Base-by-base conservation (phyloP, 1,140 invertebrate genomes). In the Aphidius gifuensis region DNA sequence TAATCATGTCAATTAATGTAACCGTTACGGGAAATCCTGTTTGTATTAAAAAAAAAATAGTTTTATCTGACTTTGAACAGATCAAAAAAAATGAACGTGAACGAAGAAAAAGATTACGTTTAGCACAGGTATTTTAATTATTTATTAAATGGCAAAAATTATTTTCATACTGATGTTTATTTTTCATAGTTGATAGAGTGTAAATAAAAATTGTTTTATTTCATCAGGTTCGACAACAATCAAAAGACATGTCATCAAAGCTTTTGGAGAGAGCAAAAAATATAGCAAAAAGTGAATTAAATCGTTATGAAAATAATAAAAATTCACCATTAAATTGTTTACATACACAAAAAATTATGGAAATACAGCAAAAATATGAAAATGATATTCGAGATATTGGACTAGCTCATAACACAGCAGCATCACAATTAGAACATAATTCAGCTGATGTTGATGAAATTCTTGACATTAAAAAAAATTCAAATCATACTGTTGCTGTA, bases 1-100 rank as follows among this genome's bases (percentile, higher is more conserved):
- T 16, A 16, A 76, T 68, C 60, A 84, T 84, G 83, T 84, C 83
- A 5, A 82, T 84, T 58, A 83, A 84, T 68, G 82, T 84, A 48
- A 83, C 80, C 2, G 78, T 85, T 4, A 77, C 65, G 48, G 80
- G 80, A 5, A 83, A 84, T 71, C 80, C 79, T 38, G 70, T 83
- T 6, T 79, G 71, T 64, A 75, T 23, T 68, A 77, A 21, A 5
- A 78, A 79, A 40, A 81, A 77, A 76, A 76, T 80, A 71, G 68
- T 83, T 38, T 70, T 81, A 5, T 75, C 76, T 1, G 80, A 83
- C 71, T 65, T 77, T 11, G 74, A 83, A 61, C 73, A 77, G 61
- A 74, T 79, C 6, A 75, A 75, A 62, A 82, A 82, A 71, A 74
- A 74, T 61, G 84, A 85, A 66, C 76, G 77, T 53, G 80, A 84